Percentiles rank a stretch among this genome's conserved stretches.
These are phyloP conservation scores for Rhombomys opimus DNA, from an alignment of 2,113 vertebrate species.

Conservation along the genomic window DNA sequence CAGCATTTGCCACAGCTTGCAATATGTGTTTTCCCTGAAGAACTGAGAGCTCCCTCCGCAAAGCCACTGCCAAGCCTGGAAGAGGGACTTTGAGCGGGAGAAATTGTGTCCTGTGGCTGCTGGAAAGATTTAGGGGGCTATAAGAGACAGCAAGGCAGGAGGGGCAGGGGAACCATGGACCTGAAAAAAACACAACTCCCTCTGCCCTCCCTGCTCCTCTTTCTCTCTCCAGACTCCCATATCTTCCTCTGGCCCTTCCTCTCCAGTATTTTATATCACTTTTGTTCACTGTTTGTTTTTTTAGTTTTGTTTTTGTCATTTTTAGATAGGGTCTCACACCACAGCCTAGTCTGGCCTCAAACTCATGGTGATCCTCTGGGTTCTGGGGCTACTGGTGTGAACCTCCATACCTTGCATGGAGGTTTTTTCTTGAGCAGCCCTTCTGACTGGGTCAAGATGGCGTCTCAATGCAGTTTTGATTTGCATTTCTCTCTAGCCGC, in stretches of 20 bases:
- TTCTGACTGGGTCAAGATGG: not conserved
- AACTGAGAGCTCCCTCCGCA: not conserved
- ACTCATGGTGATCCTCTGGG: not conserved
- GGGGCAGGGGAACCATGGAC: not conserved
- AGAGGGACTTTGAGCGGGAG: not conserved
- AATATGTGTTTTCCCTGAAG: not conserved
- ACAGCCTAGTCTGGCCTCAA: not conserved
- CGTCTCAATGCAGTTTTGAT: not conserved
- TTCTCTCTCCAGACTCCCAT: not conserved
- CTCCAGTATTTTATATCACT: not conserved
- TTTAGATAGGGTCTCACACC: not conserved
- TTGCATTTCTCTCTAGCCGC: not conserved
- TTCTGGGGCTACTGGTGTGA: too few relatives aligned
- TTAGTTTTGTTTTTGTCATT: not conserved
- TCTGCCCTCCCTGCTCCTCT: not conserved
- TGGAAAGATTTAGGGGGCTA: not conserved
- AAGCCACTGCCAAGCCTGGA: not conserved
- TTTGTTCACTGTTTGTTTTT: not conserved
- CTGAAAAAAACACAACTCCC: not conserved
- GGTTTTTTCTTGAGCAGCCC: not conserved
- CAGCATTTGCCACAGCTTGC: not conserved
- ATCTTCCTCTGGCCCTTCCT: not conserved
- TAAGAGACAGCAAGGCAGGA: not conserved
- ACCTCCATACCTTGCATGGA: not conserved
- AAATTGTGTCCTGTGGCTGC: not conserved